Percentiles rank a stretch among this genome's conserved stretches.
Conservation (phyloP, 2,113 vertebrate species). For the Poeciliopsis turrubarensis region DNA sequence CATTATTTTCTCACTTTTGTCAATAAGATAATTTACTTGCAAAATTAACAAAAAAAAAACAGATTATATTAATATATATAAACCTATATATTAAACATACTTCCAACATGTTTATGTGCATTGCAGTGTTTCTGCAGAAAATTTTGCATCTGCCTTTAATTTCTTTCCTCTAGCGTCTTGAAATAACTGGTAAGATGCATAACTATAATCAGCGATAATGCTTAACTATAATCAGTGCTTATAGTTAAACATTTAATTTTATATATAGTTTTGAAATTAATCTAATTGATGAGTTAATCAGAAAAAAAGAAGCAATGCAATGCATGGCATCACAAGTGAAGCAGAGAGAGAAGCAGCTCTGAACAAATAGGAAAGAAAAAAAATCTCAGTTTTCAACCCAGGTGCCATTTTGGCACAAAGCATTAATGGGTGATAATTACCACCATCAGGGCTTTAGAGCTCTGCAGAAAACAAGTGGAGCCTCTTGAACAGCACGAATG, state of each 20-base stretch:
- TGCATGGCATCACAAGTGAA: background rate
- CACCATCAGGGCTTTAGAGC: conserved; percentile 32
- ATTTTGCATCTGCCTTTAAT: background rate
- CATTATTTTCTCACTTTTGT: too few relatives aligned
- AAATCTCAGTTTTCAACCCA: conserved; percentile 24
- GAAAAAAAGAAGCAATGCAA: background rate
- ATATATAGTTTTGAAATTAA: background rate
- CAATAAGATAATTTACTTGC: too few relatives aligned
- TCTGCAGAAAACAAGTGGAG: conserved; percentile 49
- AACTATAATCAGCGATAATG: background rate
- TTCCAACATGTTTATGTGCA: background rate
- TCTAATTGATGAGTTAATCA: background rate
- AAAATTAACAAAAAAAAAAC: too few relatives aligned
- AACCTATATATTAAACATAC: background rate
- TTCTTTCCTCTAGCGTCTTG: background rate
- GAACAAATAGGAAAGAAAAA: background rate
- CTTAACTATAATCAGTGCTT: background rate
- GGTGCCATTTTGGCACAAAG: conserved; percentile 52
- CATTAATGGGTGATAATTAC: conserved; percentile 64
- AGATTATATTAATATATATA: too few relatives aligned
- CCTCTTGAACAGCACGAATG: conserved; percentile 13
- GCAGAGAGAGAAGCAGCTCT: background rate
- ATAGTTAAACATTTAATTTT: background rate
- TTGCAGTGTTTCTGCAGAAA: background rate
- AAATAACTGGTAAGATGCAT: background rate